These are phyloP conservation scores for Melanotaenia trifasciata DNA, from an alignment of 2,797 vertebrate genomes.

Conservation along the genomic window DNA sequence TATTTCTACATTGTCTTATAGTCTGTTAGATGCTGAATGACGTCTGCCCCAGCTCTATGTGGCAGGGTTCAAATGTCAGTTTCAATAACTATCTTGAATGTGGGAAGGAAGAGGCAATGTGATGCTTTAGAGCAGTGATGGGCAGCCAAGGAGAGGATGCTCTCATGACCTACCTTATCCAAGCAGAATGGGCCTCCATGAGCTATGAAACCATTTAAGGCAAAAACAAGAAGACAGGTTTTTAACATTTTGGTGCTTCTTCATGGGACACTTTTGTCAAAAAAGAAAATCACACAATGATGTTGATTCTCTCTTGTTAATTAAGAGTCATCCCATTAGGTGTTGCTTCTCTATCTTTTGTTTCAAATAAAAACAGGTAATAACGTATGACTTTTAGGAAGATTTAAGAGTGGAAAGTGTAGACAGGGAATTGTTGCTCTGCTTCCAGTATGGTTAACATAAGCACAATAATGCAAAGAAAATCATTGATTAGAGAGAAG, in stretches of 20 bases:
- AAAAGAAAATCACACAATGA: background rate
- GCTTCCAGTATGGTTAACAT: too few relatives aligned
- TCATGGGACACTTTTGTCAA: background rate
- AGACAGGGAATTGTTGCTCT: background rate
- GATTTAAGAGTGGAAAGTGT: constrained; percentile 1
- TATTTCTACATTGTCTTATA: constrained; percentile 15
- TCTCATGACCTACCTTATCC: constrained; percentile 39
- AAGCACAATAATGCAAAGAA: background rate
- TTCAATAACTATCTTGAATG: constrained; percentile 47
- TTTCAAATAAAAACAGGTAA: background rate
- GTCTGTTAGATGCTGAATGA: constrained; percentile 49
- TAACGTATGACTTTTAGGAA: background rate
- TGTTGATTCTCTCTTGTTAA: background rate
- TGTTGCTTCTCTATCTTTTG: background rate
- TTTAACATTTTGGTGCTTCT: background rate
- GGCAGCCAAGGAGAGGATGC: constrained; percentile 16
- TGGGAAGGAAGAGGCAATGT: constrained; percentile 24
- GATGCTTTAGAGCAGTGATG: constrained; percentile 34
- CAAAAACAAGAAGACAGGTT: constrained; percentile 14
- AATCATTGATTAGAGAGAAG: background rate
- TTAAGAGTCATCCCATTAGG: constrained; percentile 3
- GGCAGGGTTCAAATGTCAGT: constrained; percentile 56
- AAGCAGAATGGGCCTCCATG: constrained; percentile 24
- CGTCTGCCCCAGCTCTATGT: constrained; percentile 38
- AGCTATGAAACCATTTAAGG: constrained; percentile 43